Evolutionary conservation across 2,888 invertebrate species (phyloP).

Genomic region (Calliopum simillimum): DNA sequence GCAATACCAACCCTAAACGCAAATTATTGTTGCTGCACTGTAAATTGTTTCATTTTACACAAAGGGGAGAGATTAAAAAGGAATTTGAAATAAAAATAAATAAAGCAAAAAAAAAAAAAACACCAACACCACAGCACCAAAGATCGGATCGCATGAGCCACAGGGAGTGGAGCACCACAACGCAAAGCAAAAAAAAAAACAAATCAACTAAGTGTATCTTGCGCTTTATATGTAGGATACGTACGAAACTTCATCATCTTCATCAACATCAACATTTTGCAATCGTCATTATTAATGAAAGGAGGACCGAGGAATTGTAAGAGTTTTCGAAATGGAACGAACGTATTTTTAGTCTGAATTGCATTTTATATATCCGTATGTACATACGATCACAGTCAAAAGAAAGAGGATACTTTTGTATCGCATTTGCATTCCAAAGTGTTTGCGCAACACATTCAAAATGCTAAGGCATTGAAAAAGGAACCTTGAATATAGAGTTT

Average conservation of each 20-base stretch:
- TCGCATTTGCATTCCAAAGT: slow-evolving; percentile 34
- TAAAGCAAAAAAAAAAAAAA: background rate
- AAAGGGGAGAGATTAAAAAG: slow-evolving; percentile 2
- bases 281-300: too few relatives aligned
- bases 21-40: background rate
- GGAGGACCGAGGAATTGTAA: background rate
- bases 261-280: background rate
- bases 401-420: slow-evolving; percentile 32
- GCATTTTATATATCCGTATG: background rate
- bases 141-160: slow-evolving; percentile 6
- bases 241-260: background rate
- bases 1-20: background rate
- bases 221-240: background rate
- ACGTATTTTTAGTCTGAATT: slow-evolving; percentile 5
- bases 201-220: slow-evolving; percentile 17
- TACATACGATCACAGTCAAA: background rate
- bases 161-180: slow-evolving; percentile 16
- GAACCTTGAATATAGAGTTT: too few relatives aligned
- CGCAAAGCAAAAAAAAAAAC: slow-evolving; percentile 3
- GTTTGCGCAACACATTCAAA: slow-evolving; percentile 29
- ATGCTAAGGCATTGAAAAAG: background rate
- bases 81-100: background rate
- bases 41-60: slow-evolving; percentile 5
- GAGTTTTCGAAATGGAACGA: background rate
- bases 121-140: background rate